Base-by-base conservation (phyloP, 2,888 invertebrate genomes). In the Cheilosia soror region DNA sequence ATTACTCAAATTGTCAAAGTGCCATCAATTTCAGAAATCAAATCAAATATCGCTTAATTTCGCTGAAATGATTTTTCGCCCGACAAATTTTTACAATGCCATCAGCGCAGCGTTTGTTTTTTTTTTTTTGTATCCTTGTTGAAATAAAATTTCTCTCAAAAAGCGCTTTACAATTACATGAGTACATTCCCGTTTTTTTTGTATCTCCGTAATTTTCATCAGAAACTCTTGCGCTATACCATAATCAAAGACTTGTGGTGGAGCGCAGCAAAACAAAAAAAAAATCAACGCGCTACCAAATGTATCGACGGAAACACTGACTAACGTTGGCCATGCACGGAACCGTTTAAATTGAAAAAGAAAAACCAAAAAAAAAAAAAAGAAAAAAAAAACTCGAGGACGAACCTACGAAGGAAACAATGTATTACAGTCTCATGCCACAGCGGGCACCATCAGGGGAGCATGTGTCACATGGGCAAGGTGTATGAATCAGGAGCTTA, bases 401-500 rank as follows among this genome's bases (percentile, higher is more conserved):
- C 51, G n/a, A 49, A 27, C 47, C 42, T 13, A 68, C 29, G 47
- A 44, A 58, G 53, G 31, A 51, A 44, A 77, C 63, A 77, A 68
- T 77, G 77, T 82, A 44, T 47, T 63, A 60, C 53, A 62, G 65
- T n/a, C 4, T 25, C 33, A 69, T 53, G 60, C 60, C 49, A 51
- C n/a, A 33, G 44, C 69, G 57, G 42, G 40, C 29, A 53, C 42
- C 42, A 15, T 55, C 25, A 4, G 29, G 27, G 66, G 57, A 72
- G 73, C 69, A 71, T 84, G 60, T 80, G 84, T 69, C 76, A 76
- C 65, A 76, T 66, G 75, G 75, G 72, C 76, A 81, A 85, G 71
- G 71, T 77, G 72, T 81, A 72, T 77, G 81, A 81, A 77, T 85
- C 85, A 85, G 62, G 62, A 81, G 81, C 76, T 77, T 85, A 72